phyloP scores from a whole-genome alignment of 2,888 invertebrate species.

The Oxytorus armatus region DNA sequence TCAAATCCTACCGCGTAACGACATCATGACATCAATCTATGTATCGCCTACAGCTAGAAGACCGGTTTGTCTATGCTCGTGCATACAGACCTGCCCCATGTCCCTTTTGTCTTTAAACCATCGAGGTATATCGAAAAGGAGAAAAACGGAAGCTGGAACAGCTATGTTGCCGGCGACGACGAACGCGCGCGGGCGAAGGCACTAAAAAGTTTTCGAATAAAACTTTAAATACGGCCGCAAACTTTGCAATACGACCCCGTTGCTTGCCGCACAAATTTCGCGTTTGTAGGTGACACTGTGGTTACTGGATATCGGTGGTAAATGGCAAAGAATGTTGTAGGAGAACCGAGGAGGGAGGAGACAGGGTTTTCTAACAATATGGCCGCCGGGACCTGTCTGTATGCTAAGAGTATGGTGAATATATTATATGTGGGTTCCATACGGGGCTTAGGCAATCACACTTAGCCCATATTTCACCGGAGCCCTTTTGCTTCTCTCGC shows the following conservation, averaged over 20 bases:
- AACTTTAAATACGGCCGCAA: slow-evolving; percentile 83
- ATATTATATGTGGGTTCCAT: slow-evolving; percentile 68
- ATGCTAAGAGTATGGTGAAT: slow-evolving; percentile 77
- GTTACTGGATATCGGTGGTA: slow-evolving; percentile 48
- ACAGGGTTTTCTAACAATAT: slow-evolving; percentile 75
- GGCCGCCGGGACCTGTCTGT: slow-evolving; percentile 76
- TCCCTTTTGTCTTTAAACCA: slow-evolving; percentile 21
- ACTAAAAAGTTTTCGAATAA: slow-evolving; percentile 84
- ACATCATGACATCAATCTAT: not conserved
- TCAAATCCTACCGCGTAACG: not conserved
- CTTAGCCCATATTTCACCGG: slow-evolving; percentile 70
- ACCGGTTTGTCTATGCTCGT: not conserved
- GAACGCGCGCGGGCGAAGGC: slow-evolving; percentile 37
- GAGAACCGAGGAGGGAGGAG: slow-evolving; percentile 38
- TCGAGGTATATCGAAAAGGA: slow-evolving; percentile 21
- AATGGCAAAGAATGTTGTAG: slow-evolving; percentile 44
- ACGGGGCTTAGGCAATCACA: slow-evolving; percentile 69
- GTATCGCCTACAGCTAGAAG: not conserved
- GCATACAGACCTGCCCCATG: not conserved
- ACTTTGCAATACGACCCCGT: slow-evolving; percentile 73
- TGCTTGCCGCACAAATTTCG: slow-evolving; percentile 56
- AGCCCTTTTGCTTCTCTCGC: slow-evolving; percentile 57
- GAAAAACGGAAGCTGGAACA: slow-evolving; percentile 33
- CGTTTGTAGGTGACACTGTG: slow-evolving; percentile 10
- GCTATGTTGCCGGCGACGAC: slow-evolving; percentile 25